Conservation (phyloP, 2,888 invertebrate genomes). For the Caprella mutica region DNA sequence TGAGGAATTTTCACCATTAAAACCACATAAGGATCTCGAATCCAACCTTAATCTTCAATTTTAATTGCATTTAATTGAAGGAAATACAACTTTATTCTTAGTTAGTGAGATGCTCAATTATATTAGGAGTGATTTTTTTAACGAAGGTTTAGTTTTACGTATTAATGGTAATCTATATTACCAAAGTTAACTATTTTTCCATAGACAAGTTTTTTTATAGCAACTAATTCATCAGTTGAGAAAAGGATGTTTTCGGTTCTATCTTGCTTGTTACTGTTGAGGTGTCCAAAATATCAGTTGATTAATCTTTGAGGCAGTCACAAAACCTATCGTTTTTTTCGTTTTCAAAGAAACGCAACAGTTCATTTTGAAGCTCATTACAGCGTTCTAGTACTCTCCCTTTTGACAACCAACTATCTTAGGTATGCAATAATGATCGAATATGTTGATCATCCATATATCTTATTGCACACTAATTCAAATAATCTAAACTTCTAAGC, state of each 20-base stretch:
- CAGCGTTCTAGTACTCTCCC: background rate
- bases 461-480: background rate
- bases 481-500: background rate
- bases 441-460: background rate
- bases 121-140: background rate
- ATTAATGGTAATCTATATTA: background rate
- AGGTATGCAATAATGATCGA: background rate
- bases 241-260: background rate
- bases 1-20: too few relatives aligned
- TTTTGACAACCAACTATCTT: background rate
- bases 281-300: background rate
- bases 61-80: too few relatives aligned
- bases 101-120: too few relatives aligned
- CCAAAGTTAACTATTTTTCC: background rate
- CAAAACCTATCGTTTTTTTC: background rate
- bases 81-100: too few relatives aligned
- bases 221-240: background rate
- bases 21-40: too few relatives aligned
- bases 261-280: background rate
- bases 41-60: too few relatives aligned
- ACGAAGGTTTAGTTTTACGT: background rate
- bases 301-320: background rate
- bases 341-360: background rate
- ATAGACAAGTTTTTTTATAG: background rate
- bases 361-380: background rate